phyloP scores from a whole-genome alignment of 2,113 vertebrate genomes.

The Gymnogyps californianus region DNA sequence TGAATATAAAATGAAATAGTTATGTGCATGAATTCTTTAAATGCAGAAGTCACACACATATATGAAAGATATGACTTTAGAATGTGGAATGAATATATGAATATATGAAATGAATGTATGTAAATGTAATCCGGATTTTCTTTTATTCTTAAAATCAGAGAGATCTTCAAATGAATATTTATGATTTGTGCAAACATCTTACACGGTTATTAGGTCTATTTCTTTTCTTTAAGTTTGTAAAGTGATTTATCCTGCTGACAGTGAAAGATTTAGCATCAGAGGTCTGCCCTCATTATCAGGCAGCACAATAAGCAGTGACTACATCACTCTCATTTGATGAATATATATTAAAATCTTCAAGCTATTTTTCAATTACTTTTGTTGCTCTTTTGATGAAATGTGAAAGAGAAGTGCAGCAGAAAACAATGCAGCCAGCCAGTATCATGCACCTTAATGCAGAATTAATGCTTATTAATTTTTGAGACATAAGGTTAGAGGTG shows the following conservation, averaged over 20 bases:
- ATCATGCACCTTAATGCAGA: not conserved
- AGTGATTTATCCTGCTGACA: not conserved
- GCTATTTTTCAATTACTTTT: not conserved
- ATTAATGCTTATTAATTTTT: not conserved
- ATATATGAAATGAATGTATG: not conserved
- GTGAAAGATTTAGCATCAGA: not conserved
- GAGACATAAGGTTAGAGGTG: not conserved
- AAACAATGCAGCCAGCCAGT: not conserved
- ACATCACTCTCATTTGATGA: not conserved
- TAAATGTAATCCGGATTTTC: not conserved
- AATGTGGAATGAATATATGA: not conserved
- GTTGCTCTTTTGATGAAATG: not conserved
- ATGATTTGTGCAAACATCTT: not conserved
- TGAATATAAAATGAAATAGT: not conserved
- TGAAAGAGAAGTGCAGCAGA: not conserved
- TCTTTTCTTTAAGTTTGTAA: not conserved
- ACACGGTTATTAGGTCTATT: not conserved
- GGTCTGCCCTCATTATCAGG: not conserved
- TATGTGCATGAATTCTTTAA: not conserved
- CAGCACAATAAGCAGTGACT: not conserved
- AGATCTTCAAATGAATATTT: not conserved
- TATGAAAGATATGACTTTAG: not conserved
- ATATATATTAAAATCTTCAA: not conserved
- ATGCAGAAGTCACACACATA: not conserved
- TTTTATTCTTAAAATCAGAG: not conserved